Percentiles rank a stretch among this genome's conserved stretches.
phyloP scores from a whole-genome alignment of 2,888 invertebrate genomes.

The Anodontia alba region DNA sequence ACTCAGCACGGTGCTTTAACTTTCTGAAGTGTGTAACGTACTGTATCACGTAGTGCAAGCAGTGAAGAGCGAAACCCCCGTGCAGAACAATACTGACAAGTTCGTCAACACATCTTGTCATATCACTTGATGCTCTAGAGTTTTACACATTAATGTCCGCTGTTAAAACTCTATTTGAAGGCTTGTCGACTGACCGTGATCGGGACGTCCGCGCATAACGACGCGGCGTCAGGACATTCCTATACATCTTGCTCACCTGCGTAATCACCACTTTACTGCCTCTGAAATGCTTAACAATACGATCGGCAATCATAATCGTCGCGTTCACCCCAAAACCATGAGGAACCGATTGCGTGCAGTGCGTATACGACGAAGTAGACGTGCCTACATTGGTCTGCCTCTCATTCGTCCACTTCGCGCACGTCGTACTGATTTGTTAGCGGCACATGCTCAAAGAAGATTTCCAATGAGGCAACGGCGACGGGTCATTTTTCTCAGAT shows the following conservation, averaged over 20 bases:
- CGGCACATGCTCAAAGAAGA: too few species aligned
- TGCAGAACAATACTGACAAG: background rate
- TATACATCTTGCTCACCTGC: background rate
- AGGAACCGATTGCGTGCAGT: background rate
- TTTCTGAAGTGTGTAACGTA: background rate
- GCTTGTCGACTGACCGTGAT: background rate
- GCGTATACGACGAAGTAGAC: background rate
- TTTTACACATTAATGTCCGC: background rate
- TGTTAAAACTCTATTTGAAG: background rate
- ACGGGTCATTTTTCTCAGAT: too few species aligned
- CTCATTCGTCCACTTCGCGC: too few species aligned
- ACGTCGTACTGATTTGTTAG: too few species aligned
- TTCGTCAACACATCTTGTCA: background rate
- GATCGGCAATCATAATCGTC: background rate
- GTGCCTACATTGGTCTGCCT: background rate
- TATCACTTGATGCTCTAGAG: background rate
- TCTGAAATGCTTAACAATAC: background rate
- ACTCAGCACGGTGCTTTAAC: background rate
- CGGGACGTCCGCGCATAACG: too few species aligned
- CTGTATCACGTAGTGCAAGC: background rate
- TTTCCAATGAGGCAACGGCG: too few species aligned
- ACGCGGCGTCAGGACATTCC: background rate
- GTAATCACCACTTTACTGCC: background rate
- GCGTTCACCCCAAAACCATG: background rate
- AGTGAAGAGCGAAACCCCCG: background rate